A percentile compares a stretch with the other conserved stretches of the same genome.
Evolutionary conservation across 1,140 invertebrate species (phyloP).

Genomic region (Zaprionus camerounensis): DNA sequence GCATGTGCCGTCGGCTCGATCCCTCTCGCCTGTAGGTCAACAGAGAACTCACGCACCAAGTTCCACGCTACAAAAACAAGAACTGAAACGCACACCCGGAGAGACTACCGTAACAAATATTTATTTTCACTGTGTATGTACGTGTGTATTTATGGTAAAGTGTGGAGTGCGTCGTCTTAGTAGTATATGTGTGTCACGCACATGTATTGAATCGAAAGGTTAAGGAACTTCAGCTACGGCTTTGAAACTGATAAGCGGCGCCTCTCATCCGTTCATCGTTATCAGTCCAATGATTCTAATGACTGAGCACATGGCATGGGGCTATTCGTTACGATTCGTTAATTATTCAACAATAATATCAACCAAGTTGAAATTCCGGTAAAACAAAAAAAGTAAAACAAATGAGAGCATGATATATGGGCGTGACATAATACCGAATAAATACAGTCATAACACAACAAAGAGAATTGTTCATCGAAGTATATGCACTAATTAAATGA

Average conservation of each 20-base stretch:
- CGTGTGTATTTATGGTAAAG: not conserved
- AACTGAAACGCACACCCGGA: constrained; percentile 1
- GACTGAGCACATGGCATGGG: constrained; percentile 14
- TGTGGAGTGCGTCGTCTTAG: constrained; percentile 1
- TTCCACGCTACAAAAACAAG: constrained; percentile 9
- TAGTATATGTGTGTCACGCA: constrained; percentile 55
- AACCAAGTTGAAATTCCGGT: constrained; percentile 38
- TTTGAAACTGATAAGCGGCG: constrained; percentile 41
- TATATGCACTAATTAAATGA: not conserved
- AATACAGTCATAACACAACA: not conserved
- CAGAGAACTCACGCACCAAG: constrained; percentile 28
- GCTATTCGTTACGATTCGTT: constrained; percentile 49
- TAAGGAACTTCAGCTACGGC: constrained; percentile 38
- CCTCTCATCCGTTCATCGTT: constrained; percentile 7
- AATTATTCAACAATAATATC: constrained; percentile 49
- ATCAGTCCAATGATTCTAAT: constrained; percentile 34
- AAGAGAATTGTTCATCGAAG: not conserved
- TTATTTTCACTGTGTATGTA: constrained; percentile 20
- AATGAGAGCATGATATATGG: constrained; percentile 37
- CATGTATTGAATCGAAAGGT: constrained; percentile 29
- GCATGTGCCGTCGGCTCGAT: constrained; percentile 41
- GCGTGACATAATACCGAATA: constrained; percentile 15
- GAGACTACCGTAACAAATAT: constrained; percentile 49
- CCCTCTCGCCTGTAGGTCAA: constrained; percentile 31
- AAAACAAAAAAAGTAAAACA: constrained; percentile 4